A percentile compares a stretch with the other conserved stretches of the same genome.
phyloP scores from a whole-genome alignment of 1,140 invertebrate genomes.

The Meloidogyne exigua region DNA sequence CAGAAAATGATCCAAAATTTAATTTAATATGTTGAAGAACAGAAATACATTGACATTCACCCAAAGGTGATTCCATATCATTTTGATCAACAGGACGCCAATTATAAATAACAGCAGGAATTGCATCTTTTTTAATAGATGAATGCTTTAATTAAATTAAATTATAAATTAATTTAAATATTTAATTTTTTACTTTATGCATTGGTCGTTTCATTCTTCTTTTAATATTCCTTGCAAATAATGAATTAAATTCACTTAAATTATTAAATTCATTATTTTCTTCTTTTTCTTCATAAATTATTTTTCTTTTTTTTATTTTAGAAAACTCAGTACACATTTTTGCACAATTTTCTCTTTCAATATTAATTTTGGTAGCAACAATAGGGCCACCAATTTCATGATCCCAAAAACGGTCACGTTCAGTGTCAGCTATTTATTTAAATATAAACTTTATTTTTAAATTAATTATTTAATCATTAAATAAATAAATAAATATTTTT shows the following conservation, averaged over 20 bases:
- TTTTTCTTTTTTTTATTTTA: background rate
- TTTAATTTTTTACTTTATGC: background rate
- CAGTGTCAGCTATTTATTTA: constrained; percentile 40
- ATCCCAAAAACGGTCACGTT: constrained; percentile 53
- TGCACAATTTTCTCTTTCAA: constrained; percentile 43
- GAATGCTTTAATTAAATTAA: background rate
- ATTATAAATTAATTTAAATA: constrained; percentile 10
- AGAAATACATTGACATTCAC: constrained; percentile 41
- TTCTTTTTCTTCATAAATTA: background rate
- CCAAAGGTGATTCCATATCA: constrained; percentile 35
- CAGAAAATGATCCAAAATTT: constrained; percentile 45
- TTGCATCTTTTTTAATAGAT: background rate
- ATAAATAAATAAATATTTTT: too few species aligned
- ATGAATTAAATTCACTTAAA: background rate
- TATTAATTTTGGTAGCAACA: constrained; percentile 25
- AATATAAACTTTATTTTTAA: too few species aligned
- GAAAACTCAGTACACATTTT: constrained; percentile 27
- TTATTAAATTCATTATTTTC: background rate
- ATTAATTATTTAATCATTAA: too few species aligned
- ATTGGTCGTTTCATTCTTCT: background rate
- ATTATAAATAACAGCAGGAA: constrained; percentile 35
- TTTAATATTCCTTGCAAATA: background rate
- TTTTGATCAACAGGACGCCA: constrained; percentile 35
- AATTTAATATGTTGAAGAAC: constrained; percentile 39
- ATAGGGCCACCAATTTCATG: constrained; percentile 45